These are phyloP conservation scores for Trichoplusia ni DNA, from an alignment of 1,140 invertebrate genomes.

Conservation along the genomic window DNA sequence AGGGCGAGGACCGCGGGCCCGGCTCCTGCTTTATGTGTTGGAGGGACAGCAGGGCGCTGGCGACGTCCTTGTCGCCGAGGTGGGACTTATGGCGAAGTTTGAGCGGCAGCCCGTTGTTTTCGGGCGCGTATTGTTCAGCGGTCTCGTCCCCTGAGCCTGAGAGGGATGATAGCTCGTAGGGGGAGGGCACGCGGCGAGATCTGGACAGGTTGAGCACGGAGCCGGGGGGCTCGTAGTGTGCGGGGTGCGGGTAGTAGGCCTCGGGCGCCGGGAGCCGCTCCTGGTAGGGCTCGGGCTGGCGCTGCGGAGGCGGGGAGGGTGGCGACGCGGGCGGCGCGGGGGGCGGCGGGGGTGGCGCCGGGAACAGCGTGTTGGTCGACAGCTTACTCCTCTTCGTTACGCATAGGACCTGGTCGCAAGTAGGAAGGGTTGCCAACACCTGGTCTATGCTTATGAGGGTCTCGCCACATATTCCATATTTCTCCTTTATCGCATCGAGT, in stretches of 20 bases:
- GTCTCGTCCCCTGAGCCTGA: constrained; percentile 88
- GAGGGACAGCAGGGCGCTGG: constrained; percentile 88
- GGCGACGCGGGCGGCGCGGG: constrained; percentile 87
- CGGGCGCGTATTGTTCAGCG: constrained; percentile 75
- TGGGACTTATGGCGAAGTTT: constrained; percentile 96
- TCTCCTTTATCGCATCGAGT: constrained; percentile 95
- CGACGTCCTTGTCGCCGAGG: constrained; percentile 92
- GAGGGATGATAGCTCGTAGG: constrained; percentile 86
- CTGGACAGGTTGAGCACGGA: constrained; percentile 86
- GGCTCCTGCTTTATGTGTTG: constrained; percentile 93
- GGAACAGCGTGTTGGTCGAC: constrained; percentile 80
- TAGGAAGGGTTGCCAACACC: constrained; percentile 91
- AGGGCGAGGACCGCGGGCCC: constrained; percentile 87
- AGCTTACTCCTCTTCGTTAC: constrained; percentile 91
- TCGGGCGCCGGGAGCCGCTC: constrained; percentile 75
- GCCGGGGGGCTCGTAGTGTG: constrained; percentile 80
- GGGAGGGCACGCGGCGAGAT: constrained; percentile 83
- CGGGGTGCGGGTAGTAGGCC: constrained; percentile 75
- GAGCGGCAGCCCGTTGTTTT: constrained; percentile 86
- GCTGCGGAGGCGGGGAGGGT: constrained; percentile 68
- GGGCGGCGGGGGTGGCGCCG: constrained; percentile 84
- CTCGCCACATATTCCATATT: constrained; percentile 95
- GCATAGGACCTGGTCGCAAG: constrained; percentile 91
- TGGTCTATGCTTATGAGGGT: constrained; percentile 93
- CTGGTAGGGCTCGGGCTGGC: constrained; percentile 81